These are phyloP conservation scores for Pelvicachromis taeniatus DNA, from an alignment of 2,113 vertebrate species.

Conservation along the genomic window DNA sequence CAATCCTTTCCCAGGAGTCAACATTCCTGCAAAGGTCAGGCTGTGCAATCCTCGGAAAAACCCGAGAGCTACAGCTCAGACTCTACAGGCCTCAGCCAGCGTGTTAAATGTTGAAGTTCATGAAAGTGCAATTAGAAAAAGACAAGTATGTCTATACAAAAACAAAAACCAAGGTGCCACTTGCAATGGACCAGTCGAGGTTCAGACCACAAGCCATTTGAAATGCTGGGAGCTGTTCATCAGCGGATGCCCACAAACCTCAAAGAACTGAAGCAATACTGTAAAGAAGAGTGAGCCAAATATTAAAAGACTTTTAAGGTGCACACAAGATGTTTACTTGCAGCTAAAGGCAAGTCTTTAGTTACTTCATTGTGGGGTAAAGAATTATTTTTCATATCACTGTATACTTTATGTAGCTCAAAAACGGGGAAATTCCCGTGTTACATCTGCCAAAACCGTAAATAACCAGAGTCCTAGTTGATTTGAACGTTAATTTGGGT, in stretches of 20 bases:
- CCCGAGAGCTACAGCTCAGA: background rate
- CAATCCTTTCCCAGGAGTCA: background rate
- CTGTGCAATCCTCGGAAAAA: rapidly evolving
- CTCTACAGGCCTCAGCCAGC: background rate
- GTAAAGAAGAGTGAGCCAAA: background rate
- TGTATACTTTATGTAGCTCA: background rate
- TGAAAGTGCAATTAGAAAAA: background rate
- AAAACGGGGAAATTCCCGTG: background rate
- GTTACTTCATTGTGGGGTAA: no score
- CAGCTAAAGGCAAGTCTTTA: background rate
- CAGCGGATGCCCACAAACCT: background rate
- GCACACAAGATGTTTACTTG: background rate
- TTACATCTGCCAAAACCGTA: background rate
- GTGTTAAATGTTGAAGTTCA: background rate
- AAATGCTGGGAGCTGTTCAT: background rate
- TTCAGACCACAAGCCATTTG: background rate
- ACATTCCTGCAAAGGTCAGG: background rate
- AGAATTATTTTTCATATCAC: background rate
- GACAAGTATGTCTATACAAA: background rate
- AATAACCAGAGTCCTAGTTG: background rate
- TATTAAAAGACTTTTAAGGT: background rate
- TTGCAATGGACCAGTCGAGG: background rate
- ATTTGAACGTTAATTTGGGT: background rate
- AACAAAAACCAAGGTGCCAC: background rate
- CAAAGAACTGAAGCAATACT: background rate